phyloP scores from a whole-genome alignment of 1,140 invertebrate species.

The Antheraea mylitta region DNA sequence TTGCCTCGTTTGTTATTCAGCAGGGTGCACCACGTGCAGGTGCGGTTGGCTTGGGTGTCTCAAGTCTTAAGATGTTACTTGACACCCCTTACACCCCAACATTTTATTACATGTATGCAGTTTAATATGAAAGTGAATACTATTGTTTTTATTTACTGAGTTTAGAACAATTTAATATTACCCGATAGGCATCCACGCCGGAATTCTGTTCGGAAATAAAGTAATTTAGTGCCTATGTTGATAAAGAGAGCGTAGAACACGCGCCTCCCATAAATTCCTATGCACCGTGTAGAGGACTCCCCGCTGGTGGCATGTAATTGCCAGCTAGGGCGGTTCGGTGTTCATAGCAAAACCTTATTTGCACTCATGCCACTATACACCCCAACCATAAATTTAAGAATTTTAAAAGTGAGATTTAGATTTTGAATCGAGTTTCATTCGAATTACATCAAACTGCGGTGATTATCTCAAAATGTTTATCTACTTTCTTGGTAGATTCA shows the following conservation, averaged over 20 bases:
- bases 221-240: not conserved
- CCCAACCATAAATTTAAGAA: conserved; percentile 30
- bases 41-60: too few species aligned
- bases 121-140: too few species aligned
- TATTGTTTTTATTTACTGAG: too few species aligned
- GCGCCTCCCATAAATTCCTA: conserved; percentile 38
- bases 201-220: not conserved
- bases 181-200: not conserved
- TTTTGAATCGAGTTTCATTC: not conserved
- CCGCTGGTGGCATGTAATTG: conserved; percentile 34
- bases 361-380: conserved; percentile 4
- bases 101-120: too few species aligned
- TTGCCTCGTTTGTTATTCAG: too few species aligned
- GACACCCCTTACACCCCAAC: too few species aligned
- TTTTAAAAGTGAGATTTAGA: not conserved
- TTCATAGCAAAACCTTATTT: conserved; percentile 46
- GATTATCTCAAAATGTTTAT: too few species aligned
- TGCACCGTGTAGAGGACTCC: conserved; percentile 24
- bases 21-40: too few species aligned
- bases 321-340: conserved; percentile 26
- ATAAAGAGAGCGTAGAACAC: conserved; percentile 18
- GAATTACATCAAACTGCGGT: not conserved
- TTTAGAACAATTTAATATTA: not conserved
- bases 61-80: too few species aligned
- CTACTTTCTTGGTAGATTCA: too few species aligned